A percentile compares a stretch with the other conserved stretches of the same genome.
Evolutionary conservation across 2,113 vertebrate genomes (phyloP).

Genomic region (Nestor notabilis): DNA sequence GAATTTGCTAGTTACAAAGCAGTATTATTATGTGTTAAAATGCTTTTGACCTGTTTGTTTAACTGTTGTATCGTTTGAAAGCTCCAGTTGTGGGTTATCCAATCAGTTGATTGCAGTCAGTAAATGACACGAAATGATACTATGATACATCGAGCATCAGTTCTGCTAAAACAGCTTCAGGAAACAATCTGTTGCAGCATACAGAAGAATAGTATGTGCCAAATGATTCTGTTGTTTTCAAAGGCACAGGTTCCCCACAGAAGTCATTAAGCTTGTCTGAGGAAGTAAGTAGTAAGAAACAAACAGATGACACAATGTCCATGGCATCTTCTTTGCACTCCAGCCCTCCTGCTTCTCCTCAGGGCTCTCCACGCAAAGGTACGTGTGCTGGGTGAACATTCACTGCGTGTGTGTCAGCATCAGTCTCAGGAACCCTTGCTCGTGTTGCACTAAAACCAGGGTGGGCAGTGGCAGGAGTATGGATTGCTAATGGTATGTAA

Average conservation of each 20-base stretch:
- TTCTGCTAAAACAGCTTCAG: neutral
- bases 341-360: conserved; percentile 90
- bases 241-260: conserved; percentile 85
- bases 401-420: accelerated
- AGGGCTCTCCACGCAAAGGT: conserved; percentile 93
- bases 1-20: neutral
- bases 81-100: neutral
- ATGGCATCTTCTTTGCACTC: conserved; percentile 88
- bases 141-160: neutral
- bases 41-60: neutral
- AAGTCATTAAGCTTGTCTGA: conserved; percentile 83
- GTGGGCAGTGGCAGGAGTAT: neutral
- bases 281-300: conserved; percentile 83
- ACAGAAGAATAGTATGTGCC: neutral
- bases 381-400: neutral
- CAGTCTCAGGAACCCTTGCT: accelerated
- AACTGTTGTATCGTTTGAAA: neutral
- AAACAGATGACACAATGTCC: conserved; percentile 85
- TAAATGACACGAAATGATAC: neutral
- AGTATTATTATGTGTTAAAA: neutral
- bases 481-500: neutral
- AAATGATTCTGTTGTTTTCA: neutral
- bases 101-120: neutral
- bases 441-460: neutral
- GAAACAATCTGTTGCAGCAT: neutral